Conservation (phyloP, 2,888 invertebrate genomes). For the Cactoblastis cactorum region DNA sequence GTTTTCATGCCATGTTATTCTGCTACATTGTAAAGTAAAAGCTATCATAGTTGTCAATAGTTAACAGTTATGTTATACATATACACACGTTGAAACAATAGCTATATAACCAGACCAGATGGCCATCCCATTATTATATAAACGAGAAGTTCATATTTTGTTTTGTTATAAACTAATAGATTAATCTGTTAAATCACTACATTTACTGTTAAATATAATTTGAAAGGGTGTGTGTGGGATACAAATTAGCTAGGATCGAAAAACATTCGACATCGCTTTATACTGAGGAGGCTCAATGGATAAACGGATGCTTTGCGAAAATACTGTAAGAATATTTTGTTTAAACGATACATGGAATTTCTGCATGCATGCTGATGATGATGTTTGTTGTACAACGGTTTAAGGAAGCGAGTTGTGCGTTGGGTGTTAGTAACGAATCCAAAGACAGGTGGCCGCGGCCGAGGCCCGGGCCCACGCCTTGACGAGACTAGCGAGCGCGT, state of each 20-base stretch:
- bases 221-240: conserved; percentile 63
- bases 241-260: conserved; percentile 45
- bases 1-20: conserved; percentile 63
- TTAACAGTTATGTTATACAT: conserved; percentile 59
- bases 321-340: conserved; percentile 48
- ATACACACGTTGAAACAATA: conserved; percentile 66
- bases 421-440: conserved; percentile 60
- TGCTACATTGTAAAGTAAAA: conserved; percentile 47
- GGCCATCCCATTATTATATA: conserved; percentile 55
- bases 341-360: conserved; percentile 44
- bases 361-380: conserved; percentile 44
- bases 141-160: conserved; percentile 58
- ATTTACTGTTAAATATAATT: conserved; percentile 51
- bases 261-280: conserved; percentile 53
- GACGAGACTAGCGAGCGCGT: conserved; percentile 32
- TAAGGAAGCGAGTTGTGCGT: conserved; percentile 39
- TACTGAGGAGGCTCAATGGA: conserved; percentile 63
- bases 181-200: conserved; percentile 67
- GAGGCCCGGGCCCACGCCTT: conserved; percentile 25
- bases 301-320: conserved; percentile 52
- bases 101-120: conserved; percentile 56
- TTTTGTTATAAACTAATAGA: conserved; percentile 70
- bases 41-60: conserved; percentile 59
- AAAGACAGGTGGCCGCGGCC: conserved; percentile 47
- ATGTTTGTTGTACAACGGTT: conserved; percentile 42